Evolutionary conservation across 1,140 invertebrate genomes (phyloP), one percentile per base, ranked within the genome.

Genomic region (Trinorchestia longiramus): DNA sequence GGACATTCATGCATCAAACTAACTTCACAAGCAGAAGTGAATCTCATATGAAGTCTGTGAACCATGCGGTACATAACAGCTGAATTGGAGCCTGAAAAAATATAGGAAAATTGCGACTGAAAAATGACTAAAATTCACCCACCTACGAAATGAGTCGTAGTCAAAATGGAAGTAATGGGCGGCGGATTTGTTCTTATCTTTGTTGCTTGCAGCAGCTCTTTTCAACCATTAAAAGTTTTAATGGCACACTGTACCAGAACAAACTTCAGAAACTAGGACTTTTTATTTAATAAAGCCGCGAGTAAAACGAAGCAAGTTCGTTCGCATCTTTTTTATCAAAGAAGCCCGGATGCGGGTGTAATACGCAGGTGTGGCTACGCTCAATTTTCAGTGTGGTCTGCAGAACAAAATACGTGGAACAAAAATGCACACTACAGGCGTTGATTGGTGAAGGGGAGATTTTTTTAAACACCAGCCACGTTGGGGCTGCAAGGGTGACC

Each of bases 181-280:
- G 43, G 41, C 88, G 41, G 88, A 42, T 91, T 44, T 43, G 88
- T 43, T 91, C 11, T 91, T 91, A 41, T 44, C 11, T 28, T 44
- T 91, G 88, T 42, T 43, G 88, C 88, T 91, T 42, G 88, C 41
- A 42, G 88, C 41, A 91, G 88, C 43, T 91, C 41, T 91, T 91
- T 42, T 91, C 0, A 91, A 43, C 88, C 43, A 91, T 42, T 91
- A 42, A 91, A 91, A 91, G 41, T 91, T 91, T 43, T 91, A 91
- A 91, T 91, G 88, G 88, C 43, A 28, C 88, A 43, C 88, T 91
- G 88, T 91, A 43, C 19, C 41, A 91, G 88, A 43, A 91, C 88
- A 91, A 91, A 91, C 88, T 91, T 91, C 43, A 91, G 88, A 91
- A 91, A 91, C 41, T 44, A 43, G 43, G 88, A 43, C 88, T 28